Percentiles rank a stretch among this genome's conserved stretches.
Conservation (phyloP, 2,113 vertebrate genomes). For the Potamarius usumacintae region DNA sequence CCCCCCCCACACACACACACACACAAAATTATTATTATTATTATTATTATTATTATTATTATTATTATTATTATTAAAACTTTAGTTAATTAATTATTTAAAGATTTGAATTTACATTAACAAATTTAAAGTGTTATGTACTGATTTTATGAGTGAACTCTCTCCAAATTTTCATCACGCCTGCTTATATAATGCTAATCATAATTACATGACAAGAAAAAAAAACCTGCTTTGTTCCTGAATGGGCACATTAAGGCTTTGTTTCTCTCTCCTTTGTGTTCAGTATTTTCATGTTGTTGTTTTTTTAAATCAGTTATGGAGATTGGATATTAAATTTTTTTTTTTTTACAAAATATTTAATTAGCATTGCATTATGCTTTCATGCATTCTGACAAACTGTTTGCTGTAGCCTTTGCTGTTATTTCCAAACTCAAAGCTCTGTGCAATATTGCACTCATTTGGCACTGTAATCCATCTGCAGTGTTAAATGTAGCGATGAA, state of each 20-base stretch:
- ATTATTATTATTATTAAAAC: not conserved
- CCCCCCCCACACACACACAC: too few species aligned
- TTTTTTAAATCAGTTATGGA: too few species aligned
- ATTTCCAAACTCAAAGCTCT: not conserved
- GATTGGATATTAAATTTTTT: not conserved
- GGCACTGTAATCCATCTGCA: not conserved
- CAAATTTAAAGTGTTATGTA: not conserved
- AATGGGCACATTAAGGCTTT: constrained; percentile 25
- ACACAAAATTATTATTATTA: not conserved
- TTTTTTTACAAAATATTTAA: not conserved
- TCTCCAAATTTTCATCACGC: not conserved
- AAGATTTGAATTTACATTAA: not conserved
- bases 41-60: not conserved
- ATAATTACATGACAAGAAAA: constrained; percentile 17
- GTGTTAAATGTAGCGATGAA: not conserved
- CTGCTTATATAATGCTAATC: constrained; percentile 5
- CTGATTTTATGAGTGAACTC: not conserved
- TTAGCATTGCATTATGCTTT: not conserved
- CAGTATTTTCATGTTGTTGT: not conserved
- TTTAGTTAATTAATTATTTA: not conserved
- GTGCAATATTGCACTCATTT: not conserved
- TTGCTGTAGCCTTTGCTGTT: not conserved
- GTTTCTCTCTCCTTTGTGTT: constrained; percentile 9
- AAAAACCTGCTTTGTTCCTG: constrained; percentile 20
- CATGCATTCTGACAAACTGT: not conserved